A percentile compares a stretch with the other conserved stretches of the same genome.
phyloP scores from a whole-genome alignment of 2,797 vertebrate species.

The Champsocephalus esox region DNA sequence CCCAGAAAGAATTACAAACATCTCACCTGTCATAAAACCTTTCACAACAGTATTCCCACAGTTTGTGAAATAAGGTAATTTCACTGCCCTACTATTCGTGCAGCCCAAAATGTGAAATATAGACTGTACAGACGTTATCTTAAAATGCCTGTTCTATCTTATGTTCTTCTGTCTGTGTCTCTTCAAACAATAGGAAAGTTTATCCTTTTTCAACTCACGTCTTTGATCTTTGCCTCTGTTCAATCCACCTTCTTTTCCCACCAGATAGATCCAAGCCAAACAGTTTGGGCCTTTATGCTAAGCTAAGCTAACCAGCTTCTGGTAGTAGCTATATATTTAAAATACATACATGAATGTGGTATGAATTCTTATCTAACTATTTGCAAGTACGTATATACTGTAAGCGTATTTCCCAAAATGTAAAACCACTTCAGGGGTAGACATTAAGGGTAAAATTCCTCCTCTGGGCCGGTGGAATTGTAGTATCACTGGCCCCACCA shows the following conservation, averaged over 20 bases:
- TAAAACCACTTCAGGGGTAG: not conserved
- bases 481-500: too few species aligned
- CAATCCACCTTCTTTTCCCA: too few species aligned
- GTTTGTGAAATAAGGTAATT: not conserved
- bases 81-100: not conserved
- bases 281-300: not conserved
- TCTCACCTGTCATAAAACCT: conserved; percentile 16
- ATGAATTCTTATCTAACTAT: not conserved
- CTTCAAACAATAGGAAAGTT: not conserved
- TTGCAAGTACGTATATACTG: not conserved
- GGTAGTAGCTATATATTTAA: not conserved
- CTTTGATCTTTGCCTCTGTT: not conserved
- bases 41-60: not conserved
- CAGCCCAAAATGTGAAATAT: not conserved
- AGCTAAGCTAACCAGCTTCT: not conserved
- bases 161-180: not conserved
- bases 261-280: not conserved
- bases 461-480: too few species aligned
- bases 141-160: not conserved
- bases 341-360: not conserved
- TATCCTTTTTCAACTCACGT: not conserved
- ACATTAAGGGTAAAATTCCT: too few species aligned
- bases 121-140: not conserved
- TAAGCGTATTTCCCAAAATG: not conserved
- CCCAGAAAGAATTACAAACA: not conserved